Evolutionary conservation across 53 echinoderm and acorn worm species (phyloP).

Genomic region (Antedon mediterranea): DNA sequence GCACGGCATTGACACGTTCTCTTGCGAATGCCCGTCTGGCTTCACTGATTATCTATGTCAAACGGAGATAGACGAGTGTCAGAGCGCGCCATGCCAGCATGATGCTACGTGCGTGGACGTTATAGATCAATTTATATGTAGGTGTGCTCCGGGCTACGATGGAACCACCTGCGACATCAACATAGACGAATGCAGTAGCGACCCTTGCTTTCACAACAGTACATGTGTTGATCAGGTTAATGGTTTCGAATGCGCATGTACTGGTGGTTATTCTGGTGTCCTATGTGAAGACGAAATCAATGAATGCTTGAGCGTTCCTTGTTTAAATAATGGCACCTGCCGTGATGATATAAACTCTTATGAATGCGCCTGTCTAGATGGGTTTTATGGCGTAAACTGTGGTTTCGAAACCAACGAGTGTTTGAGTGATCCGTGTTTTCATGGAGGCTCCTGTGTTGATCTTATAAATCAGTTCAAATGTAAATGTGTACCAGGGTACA

Average conservation of each 20-base stretch:
- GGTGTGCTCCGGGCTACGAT: background rate
- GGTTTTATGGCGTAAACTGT: background rate
- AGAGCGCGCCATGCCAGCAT: background rate
- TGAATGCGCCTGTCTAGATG: background rate
- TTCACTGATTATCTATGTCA: background rate
- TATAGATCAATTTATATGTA: background rate
- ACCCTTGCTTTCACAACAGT: background rate
- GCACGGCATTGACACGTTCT: background rate
- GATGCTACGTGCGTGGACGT: background rate
- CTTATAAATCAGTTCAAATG: background rate
- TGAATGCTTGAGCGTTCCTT: background rate
- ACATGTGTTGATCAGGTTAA: background rate
- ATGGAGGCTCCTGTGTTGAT: background rate
- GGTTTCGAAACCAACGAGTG: background rate
- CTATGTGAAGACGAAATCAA: background rate
- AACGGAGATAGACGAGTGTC: slow-evolving; percentile 1
- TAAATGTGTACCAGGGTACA: background rate
- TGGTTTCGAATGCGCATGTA: background rate
- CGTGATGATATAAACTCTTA: background rate
- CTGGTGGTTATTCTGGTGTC: background rate
- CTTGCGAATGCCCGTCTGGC: background rate
- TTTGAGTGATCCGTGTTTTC: background rate
- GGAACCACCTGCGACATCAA: background rate
- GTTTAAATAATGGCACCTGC: background rate
- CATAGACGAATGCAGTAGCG: background rate